Conservation (phyloP, 2,888 invertebrate species). For the Drosophila mettleri region DNA sequence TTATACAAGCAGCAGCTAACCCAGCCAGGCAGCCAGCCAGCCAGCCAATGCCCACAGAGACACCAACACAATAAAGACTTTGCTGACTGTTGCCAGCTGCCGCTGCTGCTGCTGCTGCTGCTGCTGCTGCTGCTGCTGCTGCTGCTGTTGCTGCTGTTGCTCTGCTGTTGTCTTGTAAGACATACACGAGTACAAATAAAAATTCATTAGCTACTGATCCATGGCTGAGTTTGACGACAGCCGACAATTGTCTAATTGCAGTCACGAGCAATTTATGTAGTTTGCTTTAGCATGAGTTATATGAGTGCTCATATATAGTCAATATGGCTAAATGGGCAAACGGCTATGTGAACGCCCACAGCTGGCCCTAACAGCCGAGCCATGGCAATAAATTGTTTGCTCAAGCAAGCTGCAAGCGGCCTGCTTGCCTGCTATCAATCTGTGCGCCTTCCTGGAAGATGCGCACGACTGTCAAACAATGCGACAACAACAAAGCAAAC, state of each 20-base stretch:
- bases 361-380: constrained; percentile 51
- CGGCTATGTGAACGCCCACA: constrained; percentile 58
- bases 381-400: constrained; percentile 57
- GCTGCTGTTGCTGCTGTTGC: constrained; percentile 35
- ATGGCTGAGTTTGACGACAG: constrained; percentile 76
- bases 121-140: constrained; percentile 24
- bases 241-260: constrained; percentile 80
- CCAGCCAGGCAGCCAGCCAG: constrained; percentile 34
- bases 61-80: constrained; percentile 72
- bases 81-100: constrained; percentile 17
- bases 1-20: constrained; percentile 71
- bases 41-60: constrained; percentile 55
- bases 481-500: constrained; percentile 49
- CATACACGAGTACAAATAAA: constrained; percentile 74
- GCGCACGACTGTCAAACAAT: constrained; percentile 73
- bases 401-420: constrained; percentile 27
- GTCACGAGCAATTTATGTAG: constrained; percentile 81
- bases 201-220: constrained; percentile 78
- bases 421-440: constrained; percentile 55
- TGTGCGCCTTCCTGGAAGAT: constrained; percentile 66
- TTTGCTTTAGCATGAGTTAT: constrained; percentile 67
- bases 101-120: constrained; percentile 24
- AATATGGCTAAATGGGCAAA: constrained; percentile 37
- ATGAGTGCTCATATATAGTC: constrained; percentile 31
- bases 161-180: constrained; percentile 74